phyloP scores from a whole-genome alignment of 2,888 invertebrate genomes.

The Stenichneumon culpator region DNA sequence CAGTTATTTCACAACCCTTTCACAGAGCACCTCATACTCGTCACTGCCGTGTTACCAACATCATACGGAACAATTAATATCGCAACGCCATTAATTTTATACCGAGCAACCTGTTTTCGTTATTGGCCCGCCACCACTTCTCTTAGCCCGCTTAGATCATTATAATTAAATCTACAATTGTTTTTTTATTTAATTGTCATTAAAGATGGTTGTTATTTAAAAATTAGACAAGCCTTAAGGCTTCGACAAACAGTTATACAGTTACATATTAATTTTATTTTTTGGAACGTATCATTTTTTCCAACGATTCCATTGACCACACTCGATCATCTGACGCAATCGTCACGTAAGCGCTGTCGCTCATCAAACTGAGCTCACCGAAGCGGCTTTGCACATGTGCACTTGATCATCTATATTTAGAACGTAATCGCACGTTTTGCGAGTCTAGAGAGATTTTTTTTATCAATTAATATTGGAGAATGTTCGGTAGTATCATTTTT shows the following conservation, averaged over 20 bases:
- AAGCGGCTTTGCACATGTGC: background rate
- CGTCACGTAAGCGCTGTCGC: background rate
- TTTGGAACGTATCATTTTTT: background rate
- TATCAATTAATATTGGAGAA: background rate
- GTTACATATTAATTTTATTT: background rate
- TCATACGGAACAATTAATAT: background rate
- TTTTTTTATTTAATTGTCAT: no score
- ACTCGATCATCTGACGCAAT: background rate
- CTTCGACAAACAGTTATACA: no score
- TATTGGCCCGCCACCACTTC: no score
- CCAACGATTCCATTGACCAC: background rate
- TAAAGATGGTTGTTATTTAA: no score
- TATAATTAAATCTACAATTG: no score
- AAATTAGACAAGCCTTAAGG: no score
- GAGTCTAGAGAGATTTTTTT: background rate
- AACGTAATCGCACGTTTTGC: background rate
- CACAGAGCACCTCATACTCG: no score
- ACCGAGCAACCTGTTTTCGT: background rate
- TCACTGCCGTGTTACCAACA: no score
- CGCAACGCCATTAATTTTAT: constrained; percentile 2
- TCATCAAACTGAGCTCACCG: constrained; percentile 2
- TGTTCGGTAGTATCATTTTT: background rate
- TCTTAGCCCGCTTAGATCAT: no score
- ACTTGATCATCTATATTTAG: background rate
- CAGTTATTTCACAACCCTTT: no score